Evolutionary conservation across 37 sponge, comb jelly and placozoan genomes (phyloP).

Genomic region (Cladorhizidae sp.): DNA sequence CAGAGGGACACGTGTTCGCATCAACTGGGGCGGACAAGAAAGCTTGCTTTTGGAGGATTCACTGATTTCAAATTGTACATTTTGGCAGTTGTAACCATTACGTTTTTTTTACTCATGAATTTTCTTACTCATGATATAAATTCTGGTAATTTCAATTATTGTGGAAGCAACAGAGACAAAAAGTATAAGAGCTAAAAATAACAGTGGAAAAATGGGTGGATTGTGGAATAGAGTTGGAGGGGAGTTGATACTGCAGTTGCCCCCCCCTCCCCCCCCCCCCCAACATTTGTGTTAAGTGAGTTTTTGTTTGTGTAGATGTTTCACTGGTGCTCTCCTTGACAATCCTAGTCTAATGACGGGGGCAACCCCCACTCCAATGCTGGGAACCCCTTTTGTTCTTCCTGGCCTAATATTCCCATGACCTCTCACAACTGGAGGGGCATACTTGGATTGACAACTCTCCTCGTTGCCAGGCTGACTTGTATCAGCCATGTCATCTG

Average conservation of each 20-base stretch:
- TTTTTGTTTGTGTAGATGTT: conserved; percentile 41
- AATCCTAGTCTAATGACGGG: conserved; percentile 53
- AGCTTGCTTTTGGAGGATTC: conserved; percentile 69
- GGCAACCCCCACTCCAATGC: neutral
- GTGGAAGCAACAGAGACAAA: neutral
- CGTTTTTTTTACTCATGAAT: neutral
- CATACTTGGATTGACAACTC: neutral
- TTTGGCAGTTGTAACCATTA: neutral
- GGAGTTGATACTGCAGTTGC: too few relatives aligned
- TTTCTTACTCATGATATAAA: too few relatives aligned
- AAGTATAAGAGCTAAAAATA: neutral
- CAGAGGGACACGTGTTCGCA: conserved; percentile 42
- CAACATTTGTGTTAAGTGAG: conserved; percentile 7
- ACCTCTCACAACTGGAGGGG: conserved; percentile 1
- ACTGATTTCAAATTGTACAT: neutral
- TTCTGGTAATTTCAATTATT: neutral
- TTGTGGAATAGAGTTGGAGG: too few relatives aligned
- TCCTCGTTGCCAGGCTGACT: neutral
- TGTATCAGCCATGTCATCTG: neutral
- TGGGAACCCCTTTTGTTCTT: neutral
- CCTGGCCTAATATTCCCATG: neutral
- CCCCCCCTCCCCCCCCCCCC: too few relatives aligned
- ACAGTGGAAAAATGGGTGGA: too few relatives aligned
- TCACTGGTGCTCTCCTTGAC: conserved; percentile 45
- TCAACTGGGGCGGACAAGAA: conserved; percentile 68